These are phyloP conservation scores for Delichon dasypus DNA, from an alignment of 2,797 vertebrate genomes.

Conservation along the genomic window DNA sequence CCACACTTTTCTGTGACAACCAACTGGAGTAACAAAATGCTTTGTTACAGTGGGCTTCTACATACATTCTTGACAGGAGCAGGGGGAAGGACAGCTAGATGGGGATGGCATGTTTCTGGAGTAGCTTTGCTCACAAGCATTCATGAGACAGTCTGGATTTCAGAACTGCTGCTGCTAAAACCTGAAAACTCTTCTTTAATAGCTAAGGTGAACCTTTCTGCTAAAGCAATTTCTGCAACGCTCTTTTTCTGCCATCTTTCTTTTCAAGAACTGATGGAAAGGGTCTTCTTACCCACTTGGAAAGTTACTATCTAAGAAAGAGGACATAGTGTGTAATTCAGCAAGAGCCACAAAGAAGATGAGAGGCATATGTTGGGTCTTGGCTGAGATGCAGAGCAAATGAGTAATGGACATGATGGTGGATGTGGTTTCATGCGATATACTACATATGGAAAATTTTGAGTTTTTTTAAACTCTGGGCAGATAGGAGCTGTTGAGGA, in stretches of 20 bases:
- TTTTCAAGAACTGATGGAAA: not conserved
- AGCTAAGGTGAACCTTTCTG: not conserved
- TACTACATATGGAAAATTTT: not conserved
- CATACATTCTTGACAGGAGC: not conserved
- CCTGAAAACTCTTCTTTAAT: not conserved
- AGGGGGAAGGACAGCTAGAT: not conserved
- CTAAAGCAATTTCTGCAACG: not conserved
- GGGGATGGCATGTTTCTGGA: not conserved
- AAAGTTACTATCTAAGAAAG: not conserved
- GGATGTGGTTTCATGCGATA: not conserved
- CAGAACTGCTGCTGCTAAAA: not conserved
- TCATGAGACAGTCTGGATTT: not conserved
- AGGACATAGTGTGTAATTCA: not conserved
- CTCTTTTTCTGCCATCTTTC: not conserved
- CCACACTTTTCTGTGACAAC: not conserved
- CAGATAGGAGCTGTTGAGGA: not conserved
- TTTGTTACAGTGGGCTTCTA: not conserved
- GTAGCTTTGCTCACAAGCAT: not conserved
- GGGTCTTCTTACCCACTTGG: not conserved
- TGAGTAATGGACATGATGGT: not conserved
- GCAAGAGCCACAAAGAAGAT: not conserved
- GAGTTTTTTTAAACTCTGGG: not conserved
- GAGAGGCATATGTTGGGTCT: not conserved
- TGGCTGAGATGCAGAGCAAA: not conserved
- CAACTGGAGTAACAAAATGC: not conserved